Base-by-base conservation (phyloP, 1,140 invertebrate species). In the Nasonia longicornis region DNA sequence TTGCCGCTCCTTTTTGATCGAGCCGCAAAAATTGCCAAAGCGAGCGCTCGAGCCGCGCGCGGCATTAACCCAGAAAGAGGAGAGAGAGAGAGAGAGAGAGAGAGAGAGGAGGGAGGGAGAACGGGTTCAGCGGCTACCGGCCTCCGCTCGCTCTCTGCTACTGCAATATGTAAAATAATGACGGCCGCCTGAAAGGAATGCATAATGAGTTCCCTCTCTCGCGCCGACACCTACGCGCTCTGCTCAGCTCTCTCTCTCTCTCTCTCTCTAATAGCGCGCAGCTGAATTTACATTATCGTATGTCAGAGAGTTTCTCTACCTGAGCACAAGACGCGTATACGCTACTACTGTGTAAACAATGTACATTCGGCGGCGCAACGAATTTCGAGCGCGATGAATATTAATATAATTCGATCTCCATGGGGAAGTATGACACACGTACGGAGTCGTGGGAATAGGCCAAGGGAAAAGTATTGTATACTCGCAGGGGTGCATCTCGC, bases 181-280 rank as follows among this genome's bases (percentile, higher is more conserved):
- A 86, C 84, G 83, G 80, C 79, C 75, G 83, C 80, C 81, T 85
- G 86, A 86, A 87, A 86, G 84, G 85, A 85, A 87, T 86, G 83
- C 79, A 83, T 86, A 86, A 87, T 87, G 85, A 85, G 84, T 84
- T 85, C 84, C 82, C 63, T 83, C 84, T 73, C 14, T 45, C 72
- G 71, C 80, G 42, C n/a, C 58, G 45, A 16, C 70, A 76, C 42
- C 73, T 71, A 70, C 14, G 3, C 70, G 71, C 77, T 72, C 74
- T 58, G 48, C 42, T 75, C 48, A 80, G 67, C 75, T 79, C 78
- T 83, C 83, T 86, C 81, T 82, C 29, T 81, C 84, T 80, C 79
- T 74, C 86, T 82, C 82, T 80, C 82, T 77, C 83, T 84, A 84
- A 86, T 84, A 85, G 77, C 81, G 83, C 80, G 83, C 31, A 3